A percentile compares a stretch with the other conserved stretches of the same genome.
Conservation (phyloP, 2,888 invertebrate species). For the Drosophila mulleri region DNA sequence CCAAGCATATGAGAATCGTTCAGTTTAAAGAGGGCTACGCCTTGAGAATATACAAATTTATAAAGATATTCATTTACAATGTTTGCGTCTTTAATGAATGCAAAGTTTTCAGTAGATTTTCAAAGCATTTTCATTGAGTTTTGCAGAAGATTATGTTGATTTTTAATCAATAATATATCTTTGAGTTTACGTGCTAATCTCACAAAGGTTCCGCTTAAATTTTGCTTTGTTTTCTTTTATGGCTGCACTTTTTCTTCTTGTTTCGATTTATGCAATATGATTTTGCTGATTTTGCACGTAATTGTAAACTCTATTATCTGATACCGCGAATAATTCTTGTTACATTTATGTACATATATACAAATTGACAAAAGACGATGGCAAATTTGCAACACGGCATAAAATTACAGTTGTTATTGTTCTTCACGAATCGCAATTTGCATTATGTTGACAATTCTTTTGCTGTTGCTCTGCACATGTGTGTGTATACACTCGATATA, state of each 20-base stretch:
- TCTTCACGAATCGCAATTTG: constrained; percentile 11
- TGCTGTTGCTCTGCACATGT: constrained; percentile 1
- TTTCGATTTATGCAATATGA: constrained; percentile 6
- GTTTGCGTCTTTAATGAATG: not conserved
- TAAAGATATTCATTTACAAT: not conserved
- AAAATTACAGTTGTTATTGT: constrained; percentile 26
- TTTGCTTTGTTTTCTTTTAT: not conserved
- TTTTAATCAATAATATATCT: not conserved
- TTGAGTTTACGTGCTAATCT: not conserved
- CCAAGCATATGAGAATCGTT: too few species aligned
- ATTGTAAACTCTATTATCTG: constrained; percentile 28
- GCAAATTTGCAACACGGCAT: constrained; percentile 30
- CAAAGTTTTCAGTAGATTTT: not conserved
- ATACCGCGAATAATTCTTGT: constrained; percentile 13
- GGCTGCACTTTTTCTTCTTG: not conserved
- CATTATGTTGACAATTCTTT: constrained; percentile 10
- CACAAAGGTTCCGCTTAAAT: not conserved
- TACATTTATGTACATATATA: constrained; percentile 10
- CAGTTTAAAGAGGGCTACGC: not conserved
- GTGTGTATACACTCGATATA: not conserved
- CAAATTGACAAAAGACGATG: constrained; percentile 10
- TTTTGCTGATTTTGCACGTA: constrained; percentile 44
- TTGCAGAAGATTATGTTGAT: not conserved
- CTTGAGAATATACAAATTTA: not conserved
- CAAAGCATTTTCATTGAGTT: not conserved